phyloP scores from a whole-genome alignment of 2,888 invertebrate species.

The Drosophila prolongata region DNA sequence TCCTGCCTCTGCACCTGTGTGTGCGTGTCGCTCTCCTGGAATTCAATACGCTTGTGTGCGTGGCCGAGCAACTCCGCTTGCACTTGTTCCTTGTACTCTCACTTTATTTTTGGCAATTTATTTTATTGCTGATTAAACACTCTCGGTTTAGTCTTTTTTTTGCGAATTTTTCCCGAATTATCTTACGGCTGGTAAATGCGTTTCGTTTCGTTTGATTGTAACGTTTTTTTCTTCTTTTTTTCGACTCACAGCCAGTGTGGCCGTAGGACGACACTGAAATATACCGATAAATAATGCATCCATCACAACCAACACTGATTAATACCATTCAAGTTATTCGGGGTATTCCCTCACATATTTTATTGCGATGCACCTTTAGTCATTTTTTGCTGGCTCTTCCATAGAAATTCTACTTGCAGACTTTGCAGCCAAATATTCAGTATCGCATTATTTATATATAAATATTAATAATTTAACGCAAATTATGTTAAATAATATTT shows the following conservation, averaged over 20 bases:
- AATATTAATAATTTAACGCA: too few relatives aligned
- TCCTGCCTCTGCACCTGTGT: constrained; percentile 1
- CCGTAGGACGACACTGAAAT: not conserved
- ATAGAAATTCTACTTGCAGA: too few relatives aligned
- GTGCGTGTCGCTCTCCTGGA: constrained; percentile 15
- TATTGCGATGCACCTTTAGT: too few relatives aligned
- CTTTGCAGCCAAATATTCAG: too few relatives aligned
- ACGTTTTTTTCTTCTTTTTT: constrained; percentile 4
- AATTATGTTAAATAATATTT: too few relatives aligned
- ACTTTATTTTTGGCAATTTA: constrained; percentile 1
- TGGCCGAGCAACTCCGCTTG: not conserved
- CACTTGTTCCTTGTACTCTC: not conserved
- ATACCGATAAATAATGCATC: not conserved
- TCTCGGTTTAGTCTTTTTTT: not conserved
- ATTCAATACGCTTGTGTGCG: constrained; percentile 4
- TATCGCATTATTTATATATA: too few relatives aligned
- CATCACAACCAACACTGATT: not conserved
- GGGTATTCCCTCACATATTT: too few relatives aligned
- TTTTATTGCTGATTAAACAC: not conserved
- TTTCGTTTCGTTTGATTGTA: constrained; percentile 3
- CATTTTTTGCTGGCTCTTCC: too few relatives aligned
- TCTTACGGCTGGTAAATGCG: not conserved
- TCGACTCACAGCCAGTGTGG: not conserved
- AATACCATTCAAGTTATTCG: too few relatives aligned
- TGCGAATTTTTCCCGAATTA: not conserved